Evolutionary conservation across 2,113 vertebrate genomes (phyloP).

Genomic region (Gadus macrocephalus): DNA sequence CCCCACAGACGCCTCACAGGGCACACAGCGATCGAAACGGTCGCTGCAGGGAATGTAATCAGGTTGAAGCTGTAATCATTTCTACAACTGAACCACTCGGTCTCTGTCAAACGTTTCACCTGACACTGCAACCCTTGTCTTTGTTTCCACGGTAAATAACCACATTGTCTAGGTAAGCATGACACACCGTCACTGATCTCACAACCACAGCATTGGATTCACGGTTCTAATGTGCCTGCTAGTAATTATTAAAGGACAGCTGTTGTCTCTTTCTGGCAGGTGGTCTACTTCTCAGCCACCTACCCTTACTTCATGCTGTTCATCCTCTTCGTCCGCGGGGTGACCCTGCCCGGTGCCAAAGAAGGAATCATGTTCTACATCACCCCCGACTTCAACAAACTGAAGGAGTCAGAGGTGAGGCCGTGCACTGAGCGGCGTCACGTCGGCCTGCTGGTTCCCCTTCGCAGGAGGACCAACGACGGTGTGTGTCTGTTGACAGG

Average conservation of each 20-base stretch:
- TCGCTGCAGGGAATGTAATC: conserved; percentile 7
- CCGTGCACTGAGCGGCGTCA: conserved; percentile 3
- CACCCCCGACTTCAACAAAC: conserved; percentile 94
- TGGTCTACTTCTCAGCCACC: conserved; percentile 98
- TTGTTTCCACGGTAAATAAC: too few species aligned
- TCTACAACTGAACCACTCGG: conserved; percentile 4
- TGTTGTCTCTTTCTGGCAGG: conserved; percentile 68
- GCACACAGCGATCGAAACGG: conserved; percentile 11
- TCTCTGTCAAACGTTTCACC: not conserved
- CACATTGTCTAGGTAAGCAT: too few species aligned
- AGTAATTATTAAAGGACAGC: conserved; percentile 20
- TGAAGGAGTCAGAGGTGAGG: conserved; percentile 93
- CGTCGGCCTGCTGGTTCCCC: conserved; percentile 8
- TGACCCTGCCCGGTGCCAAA: conserved; percentile 90
- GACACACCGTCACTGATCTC: too few species aligned
- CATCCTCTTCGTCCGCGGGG: conserved; percentile 95
- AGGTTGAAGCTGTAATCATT: conserved; percentile 22
- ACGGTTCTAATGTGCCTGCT: too few species aligned
- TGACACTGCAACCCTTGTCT: too few species aligned
- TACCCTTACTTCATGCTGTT: conserved; percentile 98
- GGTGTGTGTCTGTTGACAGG: conserved; percentile 72
- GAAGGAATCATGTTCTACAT: conserved; percentile 97
- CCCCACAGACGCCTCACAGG: not conserved
- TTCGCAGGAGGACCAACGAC: conserved; percentile 12
- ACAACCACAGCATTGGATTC: too few species aligned